Base-by-base conservation (phyloP, 2,797 vertebrate species). In the Morelia viridis region DNA sequence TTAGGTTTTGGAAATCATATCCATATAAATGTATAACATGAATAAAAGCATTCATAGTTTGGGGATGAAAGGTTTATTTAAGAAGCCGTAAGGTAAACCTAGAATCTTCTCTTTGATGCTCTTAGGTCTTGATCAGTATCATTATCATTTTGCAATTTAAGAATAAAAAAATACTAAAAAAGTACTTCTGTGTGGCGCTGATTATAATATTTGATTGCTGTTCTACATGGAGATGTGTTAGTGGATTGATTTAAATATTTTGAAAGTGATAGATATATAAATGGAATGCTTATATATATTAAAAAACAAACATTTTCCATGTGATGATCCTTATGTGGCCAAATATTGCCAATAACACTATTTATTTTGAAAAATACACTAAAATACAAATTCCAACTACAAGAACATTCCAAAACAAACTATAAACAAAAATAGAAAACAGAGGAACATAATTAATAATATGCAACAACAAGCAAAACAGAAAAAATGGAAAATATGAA, bases 1-100 rank as follows among this genome's bases (percentile, higher is more conserved):
- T 91, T 24, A 93, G 56, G 91, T 92, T 58, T 91, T 92, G 89
- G 41, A 93, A 90, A 83, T 90, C 57, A 71, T 22, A 31, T 53
- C 35, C 4, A 0, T 56, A 90, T 89, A n/a, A 91, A 85, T 90
- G 61, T 53, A 85, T 61, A 83, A 83, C 3, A 46, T 22, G 4
- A 90, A 84, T 57, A 68, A 90, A 93, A 91, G 17, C 76, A 92
- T 11, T 11, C 9, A 26, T 56, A 0, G 58, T 71, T 61, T 92
- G 87, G 90, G 50, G 94, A 93, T 83, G 68, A 17, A 53, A 35
- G 9, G 50, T 94, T 41, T 90, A 9, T 88, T 17, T 7, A 88
- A 65, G 10, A 53, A 87, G 24, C 26, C 28, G 11, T 50, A 61
- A 60, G 61, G 28, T 80, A 91, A 87, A 90, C 50, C 35, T 12